A percentile compares a stretch with the other conserved stretches of the same genome.
These are phyloP conservation scores for Eristalinus aeneus DNA, from an alignment of 2,888 invertebrate species.

Conservation along the genomic window DNA sequence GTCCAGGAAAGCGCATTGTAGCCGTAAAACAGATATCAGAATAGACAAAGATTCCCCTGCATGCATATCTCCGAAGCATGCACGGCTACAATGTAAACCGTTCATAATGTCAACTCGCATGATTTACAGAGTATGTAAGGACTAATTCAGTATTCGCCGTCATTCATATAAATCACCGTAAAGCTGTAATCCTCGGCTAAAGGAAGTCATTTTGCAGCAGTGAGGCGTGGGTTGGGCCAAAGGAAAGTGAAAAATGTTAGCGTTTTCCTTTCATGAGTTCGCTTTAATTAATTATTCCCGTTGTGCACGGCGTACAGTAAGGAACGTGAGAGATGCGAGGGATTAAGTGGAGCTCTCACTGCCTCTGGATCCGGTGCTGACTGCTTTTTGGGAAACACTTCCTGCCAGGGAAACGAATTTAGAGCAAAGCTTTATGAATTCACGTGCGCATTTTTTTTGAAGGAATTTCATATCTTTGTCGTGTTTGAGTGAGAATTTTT, in stretches of 20 bases:
- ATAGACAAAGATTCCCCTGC: neutral
- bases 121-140: slow-evolving; percentile 45
- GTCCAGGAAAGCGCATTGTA: neutral
- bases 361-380: neutral
- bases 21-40: neutral
- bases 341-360: neutral
- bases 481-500: neutral
- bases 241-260: slow-evolving; percentile 36
- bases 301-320: slow-evolving; percentile 3
- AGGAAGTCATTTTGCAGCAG: neutral
- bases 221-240: neutral
- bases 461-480: neutral
- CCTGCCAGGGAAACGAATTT: slow-evolving; percentile 17
- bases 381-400: neutral
- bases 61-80: neutral
- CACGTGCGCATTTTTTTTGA: neutral
- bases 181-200: slow-evolving; percentile 29
- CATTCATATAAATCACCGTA: slow-evolving; percentile 52
- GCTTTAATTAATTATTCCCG: slow-evolving; percentile 47
- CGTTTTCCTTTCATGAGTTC: slow-evolving; percentile 23
- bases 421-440: slow-evolving; percentile 18
- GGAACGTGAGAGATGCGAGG: neutral
- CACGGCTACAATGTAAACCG: slow-evolving; percentile 23
- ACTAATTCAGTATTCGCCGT: slow-evolving; percentile 50
- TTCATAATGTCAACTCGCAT: slow-evolving; percentile 41